Evolutionary conservation across 2,797 vertebrate genomes (phyloP), one percentile per base, ranked within the genome.

Genomic region (Serranus cabrilla): DNA sequence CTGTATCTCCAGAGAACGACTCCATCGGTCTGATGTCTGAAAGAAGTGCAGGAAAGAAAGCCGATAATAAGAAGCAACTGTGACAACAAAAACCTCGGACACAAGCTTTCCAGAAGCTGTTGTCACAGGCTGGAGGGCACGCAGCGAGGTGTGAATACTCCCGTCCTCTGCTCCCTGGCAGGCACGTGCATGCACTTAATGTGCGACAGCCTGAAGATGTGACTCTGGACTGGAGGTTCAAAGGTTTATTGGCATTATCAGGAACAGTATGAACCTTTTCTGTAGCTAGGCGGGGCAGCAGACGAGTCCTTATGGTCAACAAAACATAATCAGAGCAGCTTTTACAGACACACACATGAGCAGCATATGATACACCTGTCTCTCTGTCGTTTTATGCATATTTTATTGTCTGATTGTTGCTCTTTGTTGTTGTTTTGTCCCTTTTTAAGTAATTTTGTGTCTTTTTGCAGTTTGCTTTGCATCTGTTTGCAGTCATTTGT

Each of bases 11-110:
- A 74, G 92, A 80, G 74, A 96, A 96, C 49, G 91, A 81, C 82
- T 97, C 97, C 96, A 96, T 98, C 68, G 66, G 82, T 73, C 82
- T 91, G 27, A 90, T 63, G 20, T 40, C 60, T 82, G 66, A 69
- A 66, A 59, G 16, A 78, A 67, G 11, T 7, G 66, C 39, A 72
- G 27, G 71, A 46, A 42, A 71, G 20, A 61, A 37, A 62, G n/a
- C 46, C 0, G 2, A n/a, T 23, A 56, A 75, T 14, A 40, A 70
- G 20, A 58, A 49, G 20, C 34, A 43, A 31, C 1, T 23, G 27
- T 52, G 23, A 71, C 17, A 39, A 42, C 49, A 55, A 56, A 23
- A 63, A 17, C 37, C 21, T 52, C 52, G 68, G 20, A 2, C 11
- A 17, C 9, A 14, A 18, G 78, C 37, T 34, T 52, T 67, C 49